Evolutionary conservation across 2,797 vertebrate species (phyloP).

Genomic region (Lithobates sylvaticus): DNA sequence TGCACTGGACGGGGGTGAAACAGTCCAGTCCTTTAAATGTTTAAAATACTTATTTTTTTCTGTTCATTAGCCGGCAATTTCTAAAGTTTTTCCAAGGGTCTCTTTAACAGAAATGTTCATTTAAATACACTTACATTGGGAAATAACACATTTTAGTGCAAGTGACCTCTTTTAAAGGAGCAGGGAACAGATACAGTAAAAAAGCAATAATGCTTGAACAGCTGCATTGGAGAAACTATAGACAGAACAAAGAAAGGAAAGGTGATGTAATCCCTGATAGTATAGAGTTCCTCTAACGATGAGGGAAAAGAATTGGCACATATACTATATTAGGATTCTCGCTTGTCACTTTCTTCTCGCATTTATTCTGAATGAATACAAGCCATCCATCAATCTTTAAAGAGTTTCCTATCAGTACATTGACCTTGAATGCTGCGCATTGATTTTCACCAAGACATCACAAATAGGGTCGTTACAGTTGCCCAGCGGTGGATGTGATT

Average conservation of each 20-base stretch:
- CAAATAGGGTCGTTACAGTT: slow-evolving; percentile 91
- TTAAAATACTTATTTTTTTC: too few species aligned
- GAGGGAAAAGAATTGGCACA: slow-evolving; percentile 75
- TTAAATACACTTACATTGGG: too few species aligned
- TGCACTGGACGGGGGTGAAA: too few species aligned
- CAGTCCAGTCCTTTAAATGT: too few species aligned
- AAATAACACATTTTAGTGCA: too few species aligned
- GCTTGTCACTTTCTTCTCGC: slow-evolving; percentile 87
- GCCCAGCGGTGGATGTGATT: slow-evolving; percentile 94
- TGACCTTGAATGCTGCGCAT: slow-evolving; percentile 98
- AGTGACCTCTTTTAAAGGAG: too few species aligned
- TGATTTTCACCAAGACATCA: slow-evolving; percentile 97
- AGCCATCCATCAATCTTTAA: slow-evolving; percentile 96
- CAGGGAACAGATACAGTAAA: slow-evolving; percentile 63
- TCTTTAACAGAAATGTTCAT: too few species aligned
- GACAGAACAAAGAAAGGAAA: slow-evolving; percentile 62
- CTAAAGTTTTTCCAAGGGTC: too few species aligned
- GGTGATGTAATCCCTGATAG: slow-evolving; percentile 67
- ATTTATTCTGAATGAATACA: slow-evolving; percentile 84
- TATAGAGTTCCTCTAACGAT: slow-evolving; percentile 58
- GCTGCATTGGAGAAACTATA: slow-evolving; percentile 43
- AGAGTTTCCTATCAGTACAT: slow-evolving; percentile 99
- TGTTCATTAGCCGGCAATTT: too few species aligned
- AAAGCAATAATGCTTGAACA: slow-evolving; percentile 60
- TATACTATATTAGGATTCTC: slow-evolving; percentile 72